Evolutionary conservation across 2,888 invertebrate genomes (phyloP), one percentile per base, ranked within the genome.

Genomic region (Cabera pusaria): DNA sequence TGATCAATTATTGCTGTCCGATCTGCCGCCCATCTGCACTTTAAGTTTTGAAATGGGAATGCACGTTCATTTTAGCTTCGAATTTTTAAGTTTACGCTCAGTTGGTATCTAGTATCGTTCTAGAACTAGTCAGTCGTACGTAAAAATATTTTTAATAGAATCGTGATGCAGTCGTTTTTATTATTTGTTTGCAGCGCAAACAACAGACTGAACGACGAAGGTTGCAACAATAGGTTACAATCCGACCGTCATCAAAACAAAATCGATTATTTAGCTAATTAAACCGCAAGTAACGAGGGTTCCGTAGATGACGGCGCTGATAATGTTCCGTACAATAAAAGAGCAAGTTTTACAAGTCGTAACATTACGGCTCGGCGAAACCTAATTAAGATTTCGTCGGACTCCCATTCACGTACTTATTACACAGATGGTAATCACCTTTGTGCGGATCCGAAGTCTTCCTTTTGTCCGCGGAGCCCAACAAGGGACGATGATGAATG

Each of bases 1-100:
- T 74, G 73, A 77, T 81, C 78, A 79, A 81, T 81, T 81, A 83
- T 81, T 75, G 62, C 67, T 54, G 44, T 53, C 52, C 50, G 54
- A 56, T 59, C 46, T 50, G 51, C 44, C 42, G 41, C 39, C 40
- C 49, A 23, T 29, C 40, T 29, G 56, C 57, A 48, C 50, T 56
- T 53, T 43, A 38, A 52, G 46, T 41, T 53, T 57, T 46, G 25
- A 51, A 53, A 47, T 7, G 2, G 9, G 14, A 17, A 17, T 6
- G 29, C 25, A 10, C 23, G 23, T 26, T 44, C 21, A 38, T 36
- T 34, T 47, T 18, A 25, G 6, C 8, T n/a, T 12, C n/a, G 9
- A 0, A 3, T 18, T 6, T 29, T 24, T 32, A 7, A 16, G 14
- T 20, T 14, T 27, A 27, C 8, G 5, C 17, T 22, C 8, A 24